These are phyloP conservation scores for Nansenia antarctica DNA, from an alignment of 2,113 vertebrate species.

Conservation along the genomic window DNA sequence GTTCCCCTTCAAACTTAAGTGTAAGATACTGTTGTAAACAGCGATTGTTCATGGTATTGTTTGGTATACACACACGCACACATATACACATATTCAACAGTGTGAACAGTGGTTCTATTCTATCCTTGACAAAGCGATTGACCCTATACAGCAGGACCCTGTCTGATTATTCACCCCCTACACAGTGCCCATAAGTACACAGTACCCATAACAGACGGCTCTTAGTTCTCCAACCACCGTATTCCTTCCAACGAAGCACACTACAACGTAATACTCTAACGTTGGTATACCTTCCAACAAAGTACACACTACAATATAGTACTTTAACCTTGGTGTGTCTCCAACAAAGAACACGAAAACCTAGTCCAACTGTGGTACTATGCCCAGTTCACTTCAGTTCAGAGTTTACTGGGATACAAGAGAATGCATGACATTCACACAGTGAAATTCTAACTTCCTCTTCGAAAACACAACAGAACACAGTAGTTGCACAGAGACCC, in stretches of 20 bases:
- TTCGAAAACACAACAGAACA: too few species aligned
- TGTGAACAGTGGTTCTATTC: conserved; percentile 8
- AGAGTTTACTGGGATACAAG: too few species aligned
- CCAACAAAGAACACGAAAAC: too few species aligned
- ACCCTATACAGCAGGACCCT: background rate
- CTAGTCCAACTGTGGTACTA: too few species aligned
- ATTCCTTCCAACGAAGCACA: background rate
- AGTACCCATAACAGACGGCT: background rate
- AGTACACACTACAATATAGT: too few species aligned
- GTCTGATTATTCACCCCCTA: conserved; percentile 3
- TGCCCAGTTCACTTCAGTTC: too few species aligned
- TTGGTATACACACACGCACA: background rate
- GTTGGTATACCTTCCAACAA: too few species aligned
- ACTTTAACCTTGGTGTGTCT: too few species aligned
- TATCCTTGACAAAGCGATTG: background rate
- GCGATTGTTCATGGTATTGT: background rate
- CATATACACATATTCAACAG: background rate
- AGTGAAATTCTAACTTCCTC: too few species aligned
- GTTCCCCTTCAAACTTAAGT: background rate
- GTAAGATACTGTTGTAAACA: background rate
- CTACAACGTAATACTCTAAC: background rate
- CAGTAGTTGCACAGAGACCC: too few species aligned
- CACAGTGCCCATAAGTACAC: too few species aligned
- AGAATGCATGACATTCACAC: too few species aligned
- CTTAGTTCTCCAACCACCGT: background rate